A percentile compares a stretch with the other conserved stretches of the same genome.
phyloP scores from a whole-genome alignment of 2,113 vertebrate genomes.

The Brevimyrus niger region DNA sequence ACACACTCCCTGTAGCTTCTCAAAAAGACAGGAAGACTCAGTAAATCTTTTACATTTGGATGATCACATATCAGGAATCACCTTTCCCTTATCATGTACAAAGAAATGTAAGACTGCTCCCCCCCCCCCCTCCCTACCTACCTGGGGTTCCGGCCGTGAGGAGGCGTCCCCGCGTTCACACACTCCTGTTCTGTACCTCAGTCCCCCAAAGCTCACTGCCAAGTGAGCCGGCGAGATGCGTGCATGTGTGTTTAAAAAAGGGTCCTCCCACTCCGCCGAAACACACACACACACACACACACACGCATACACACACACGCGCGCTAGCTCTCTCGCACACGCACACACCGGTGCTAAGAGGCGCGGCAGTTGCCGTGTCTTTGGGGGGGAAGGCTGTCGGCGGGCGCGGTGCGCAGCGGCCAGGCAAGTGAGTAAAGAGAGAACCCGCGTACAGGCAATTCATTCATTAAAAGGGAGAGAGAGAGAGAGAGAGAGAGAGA shows the following conservation, averaged over 20 bases:
- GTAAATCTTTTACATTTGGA: background rate
- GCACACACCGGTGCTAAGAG: background rate
- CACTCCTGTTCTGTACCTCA: background rate
- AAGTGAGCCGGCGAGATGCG: background rate
- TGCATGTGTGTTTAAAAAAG: background rate
- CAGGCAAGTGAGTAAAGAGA: conserved; percentile 26
- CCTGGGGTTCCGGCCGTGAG: background rate
- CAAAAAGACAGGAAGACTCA: background rate
- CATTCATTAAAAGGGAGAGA: conserved; percentile 13
- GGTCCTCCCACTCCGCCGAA: background rate
- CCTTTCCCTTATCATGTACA: background rate
- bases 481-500: background rate
- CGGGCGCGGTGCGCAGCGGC: background rate
- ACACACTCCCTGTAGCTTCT: background rate
- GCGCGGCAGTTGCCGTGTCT: background rate
- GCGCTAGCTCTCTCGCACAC: background rate
- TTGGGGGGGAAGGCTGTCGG: background rate
- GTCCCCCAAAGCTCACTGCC: background rate
- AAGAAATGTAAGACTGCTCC: background rate
- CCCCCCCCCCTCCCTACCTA: background rate
- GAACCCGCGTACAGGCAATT: background rate
- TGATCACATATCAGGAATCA: background rate
- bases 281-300: background rate
- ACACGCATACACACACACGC: background rate
- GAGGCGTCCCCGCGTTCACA: background rate